A percentile compares a stretch with the other conserved stretches of the same genome.
These are phyloP conservation scores for Gymnodraco acuticeps DNA, from an alignment of 2,797 vertebrate genomes.

Conservation along the genomic window DNA sequence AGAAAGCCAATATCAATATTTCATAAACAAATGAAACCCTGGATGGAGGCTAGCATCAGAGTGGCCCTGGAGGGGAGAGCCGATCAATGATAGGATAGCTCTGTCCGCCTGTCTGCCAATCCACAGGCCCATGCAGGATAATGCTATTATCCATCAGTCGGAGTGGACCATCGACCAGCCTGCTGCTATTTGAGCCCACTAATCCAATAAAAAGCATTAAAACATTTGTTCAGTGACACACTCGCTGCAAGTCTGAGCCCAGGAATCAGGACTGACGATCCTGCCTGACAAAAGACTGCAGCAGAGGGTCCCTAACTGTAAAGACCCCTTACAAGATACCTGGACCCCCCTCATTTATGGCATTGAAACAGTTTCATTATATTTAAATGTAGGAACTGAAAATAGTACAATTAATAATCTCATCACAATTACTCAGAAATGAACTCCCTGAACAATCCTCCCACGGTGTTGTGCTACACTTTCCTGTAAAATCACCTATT, in stretches of 20 bases:
- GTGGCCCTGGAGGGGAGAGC: slow-evolving; percentile 60
- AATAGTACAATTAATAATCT: not conserved
- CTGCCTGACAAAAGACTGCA: not conserved
- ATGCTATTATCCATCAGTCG: slow-evolving; percentile 83
- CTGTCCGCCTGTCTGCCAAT: slow-evolving; percentile 76
- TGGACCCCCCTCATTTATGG: not conserved
- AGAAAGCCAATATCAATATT: slow-evolving; percentile 87
- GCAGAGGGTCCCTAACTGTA: too few relatives aligned
- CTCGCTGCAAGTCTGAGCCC: slow-evolving; percentile 66
- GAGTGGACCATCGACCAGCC: slow-evolving; percentile 83
- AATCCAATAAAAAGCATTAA: slow-evolving; percentile 87
- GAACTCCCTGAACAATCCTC: not conserved
- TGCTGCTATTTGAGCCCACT: slow-evolving; percentile 79
- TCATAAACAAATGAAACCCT: slow-evolving; percentile 83
- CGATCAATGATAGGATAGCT: slow-evolving; percentile 80
- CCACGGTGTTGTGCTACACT: not conserved
- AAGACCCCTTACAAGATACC: too few relatives aligned
- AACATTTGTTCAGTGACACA: slow-evolving; percentile 87
- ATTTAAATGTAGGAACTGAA: not conserved
- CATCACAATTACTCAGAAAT: not conserved
- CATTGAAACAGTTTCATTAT: not conserved
- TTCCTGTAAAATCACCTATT: not conserved
- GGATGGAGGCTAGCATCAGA: slow-evolving; percentile 72
- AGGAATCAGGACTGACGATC: slow-evolving; percentile 25
- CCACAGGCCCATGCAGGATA: slow-evolving; percentile 67